Percentiles rank a stretch among this genome's conserved stretches.
Conservation (phyloP, 2,888 invertebrate genomes). For the Aphrophora alni region DNA sequence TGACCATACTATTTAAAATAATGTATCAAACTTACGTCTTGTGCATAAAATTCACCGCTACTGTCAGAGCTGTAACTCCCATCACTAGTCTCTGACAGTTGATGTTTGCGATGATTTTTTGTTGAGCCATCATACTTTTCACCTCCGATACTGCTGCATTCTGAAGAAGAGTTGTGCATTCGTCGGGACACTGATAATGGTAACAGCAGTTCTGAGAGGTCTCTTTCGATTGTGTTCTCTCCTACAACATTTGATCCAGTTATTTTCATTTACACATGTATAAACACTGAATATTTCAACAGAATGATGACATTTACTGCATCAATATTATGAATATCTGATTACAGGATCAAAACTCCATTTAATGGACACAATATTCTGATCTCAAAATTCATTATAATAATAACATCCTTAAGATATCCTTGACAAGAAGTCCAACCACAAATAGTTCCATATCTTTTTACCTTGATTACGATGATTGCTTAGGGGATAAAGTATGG, state of each 20-base stretch:
- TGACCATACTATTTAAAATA: no score
- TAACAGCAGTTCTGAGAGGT: constrained; percentile 65
- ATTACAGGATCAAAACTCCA: no score
- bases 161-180: constrained; percentile 56
- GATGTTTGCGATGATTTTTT: constrained; percentile 43
- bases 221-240: constrained; percentile 60
- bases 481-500: no score
- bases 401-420: no score
- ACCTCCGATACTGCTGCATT: constrained; percentile 19
- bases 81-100: constrained; percentile 72
- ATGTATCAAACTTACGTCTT: constrained; percentile 55
- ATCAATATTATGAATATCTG: background rate
- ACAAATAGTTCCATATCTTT: no score
- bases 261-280: no score
- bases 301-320: background rate
- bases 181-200: constrained; percentile 58
- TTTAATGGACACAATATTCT: no score
- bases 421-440: no score
- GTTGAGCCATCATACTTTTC: constrained; percentile 20
- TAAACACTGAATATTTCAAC: background rate
- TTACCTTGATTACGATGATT: no score
- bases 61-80: constrained; percentile 62
- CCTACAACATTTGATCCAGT: constrained; percentile 51
- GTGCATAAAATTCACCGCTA: constrained; percentile 59
- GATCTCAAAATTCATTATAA: no score